Percentiles rank a stretch among this genome's conserved stretches.
phyloP scores from a whole-genome alignment of 2,797 vertebrate species.

The Pseudochirops cupreus region DNA sequence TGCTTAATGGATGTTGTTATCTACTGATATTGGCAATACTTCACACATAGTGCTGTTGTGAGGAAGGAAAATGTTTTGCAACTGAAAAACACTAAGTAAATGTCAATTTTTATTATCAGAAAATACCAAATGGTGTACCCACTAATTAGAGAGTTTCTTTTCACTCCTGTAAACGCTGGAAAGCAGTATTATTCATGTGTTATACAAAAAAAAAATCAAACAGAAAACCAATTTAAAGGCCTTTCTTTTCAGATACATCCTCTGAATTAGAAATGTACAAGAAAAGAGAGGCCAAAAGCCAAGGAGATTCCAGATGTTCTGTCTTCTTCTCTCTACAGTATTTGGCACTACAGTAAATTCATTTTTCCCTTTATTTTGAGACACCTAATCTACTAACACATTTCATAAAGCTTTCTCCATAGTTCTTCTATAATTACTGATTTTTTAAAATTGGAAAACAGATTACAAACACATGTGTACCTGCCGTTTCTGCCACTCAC shows the following conservation, averaged over 20 bases:
- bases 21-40: neutral
- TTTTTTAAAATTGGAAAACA: accelerated
- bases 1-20: neutral
- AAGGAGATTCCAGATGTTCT: neutral
- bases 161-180: neutral
- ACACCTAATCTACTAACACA: slow-evolving; percentile 29
- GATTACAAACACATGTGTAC: neutral
- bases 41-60: neutral
- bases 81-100: neutral
- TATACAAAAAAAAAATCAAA: slow-evolving; percentile 17
- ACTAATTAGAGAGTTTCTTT: neutral
- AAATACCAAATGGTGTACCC: neutral
- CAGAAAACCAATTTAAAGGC: neutral
- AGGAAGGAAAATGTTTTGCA: neutral
- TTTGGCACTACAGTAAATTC: neutral
- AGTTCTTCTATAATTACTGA: neutral
- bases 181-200: neutral
- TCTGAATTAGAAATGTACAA: slow-evolving; percentile 12
- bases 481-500: slow-evolving; percentile 81
- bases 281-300: neutral
- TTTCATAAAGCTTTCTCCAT: neutral
- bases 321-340: neutral
- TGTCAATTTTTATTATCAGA: neutral
- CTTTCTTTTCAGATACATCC: slow-evolving; percentile 4
- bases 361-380: neutral